Base-by-base conservation (phyloP, 2,113 vertebrate species). In the Zosterops lateralis region DNA sequence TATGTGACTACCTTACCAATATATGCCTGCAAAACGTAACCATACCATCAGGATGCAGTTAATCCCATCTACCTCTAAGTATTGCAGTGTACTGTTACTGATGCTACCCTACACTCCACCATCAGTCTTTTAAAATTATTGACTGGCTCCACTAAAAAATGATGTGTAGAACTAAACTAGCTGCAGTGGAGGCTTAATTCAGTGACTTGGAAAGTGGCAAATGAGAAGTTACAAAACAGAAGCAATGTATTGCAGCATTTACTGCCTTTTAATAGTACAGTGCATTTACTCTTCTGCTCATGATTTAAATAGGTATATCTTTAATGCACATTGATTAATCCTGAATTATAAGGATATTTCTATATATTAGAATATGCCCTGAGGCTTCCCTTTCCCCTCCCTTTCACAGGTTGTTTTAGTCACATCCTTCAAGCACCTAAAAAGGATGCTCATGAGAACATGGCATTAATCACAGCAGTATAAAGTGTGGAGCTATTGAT, bases 401-500 rank as follows among this genome's bases (percentile, higher is more conserved):
- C 4, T 6, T 1, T 25, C 24, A 26, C 17, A 45, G 8, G 4
- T 74, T 83, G 56, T 83, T 89, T 71, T 1, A 1, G 28, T 80
- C n/a, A 26, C 51, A 56, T 94, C 54, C 60, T 79, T 92, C 83
- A 77, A 89, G 31, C 44, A 48, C 57, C 34, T 78, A 48, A 92
- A 88, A 84, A 64, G 18, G 61, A 81, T 89, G 20, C 25, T 75
- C 40, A 29, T 86, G 90, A 92, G 89, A 89, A 84, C 36, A 32
- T 90, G 67, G 44, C 68, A 88, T 93, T 85, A 79, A 87, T 81
- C 66, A 64, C 40, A 84, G 56, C 40, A 74, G 20, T 70, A 22
- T 81, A 84, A 84, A 92, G 51, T 82, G 77, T 81, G 44, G 57
- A 81, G 70, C 67, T 84, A 89, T 93, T 75, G 87, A 90, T 93